Base-by-base conservation (phyloP, 1,140 invertebrate species). In the Odontomachus brunneus region DNA sequence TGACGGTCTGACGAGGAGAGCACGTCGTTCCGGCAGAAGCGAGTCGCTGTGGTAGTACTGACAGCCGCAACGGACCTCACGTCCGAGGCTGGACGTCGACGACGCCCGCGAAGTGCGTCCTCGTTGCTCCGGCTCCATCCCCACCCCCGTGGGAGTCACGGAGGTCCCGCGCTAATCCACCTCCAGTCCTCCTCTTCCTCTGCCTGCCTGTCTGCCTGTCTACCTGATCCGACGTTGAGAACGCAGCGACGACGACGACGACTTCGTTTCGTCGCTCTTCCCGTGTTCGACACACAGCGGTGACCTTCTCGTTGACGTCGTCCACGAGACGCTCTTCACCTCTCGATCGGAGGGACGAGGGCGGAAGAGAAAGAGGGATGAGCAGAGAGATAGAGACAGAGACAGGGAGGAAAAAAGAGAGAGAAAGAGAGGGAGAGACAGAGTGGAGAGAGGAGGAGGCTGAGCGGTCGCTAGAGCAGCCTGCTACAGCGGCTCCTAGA, bases 21-120 rank as follows among this genome's bases (percentile, higher is more conserved):
- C 96, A 53, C 95, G 94, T 88, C 96, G 95, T 93, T 97, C 96
- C 63, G 97, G 97, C 84, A 97, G 93, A 88, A 97, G 92, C 76
- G 96, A 97, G 91, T 97, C 96, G 90, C 96, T 96, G 94, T 97
- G 96, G 93, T 96, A 98, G 94, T 96, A 97, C 94, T 97, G 97
- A 94, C 97, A 97, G 82, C 95, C 97, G 93, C 97, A 97, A 78
- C 97, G 96, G 59, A 97, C 97, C 92, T 97, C 97, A 87, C 94
- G 92, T 65, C 94, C 92, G 89, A 92, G 92, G 89, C 96, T 94
- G 55, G 96, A 96, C 89, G 95, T 95, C 82, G 95, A 95, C 88
- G 96, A 96, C 72, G 96, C 96, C 88, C 96, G 92, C 66, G 91
- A 92, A 66, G 87, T 85, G 72, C 92, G 91, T 85, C 91, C 90